Percentiles rank a stretch among this genome's conserved stretches.
phyloP scores from a whole-genome alignment of 2,888 invertebrate species.

The Nomada hirtipes region DNA sequence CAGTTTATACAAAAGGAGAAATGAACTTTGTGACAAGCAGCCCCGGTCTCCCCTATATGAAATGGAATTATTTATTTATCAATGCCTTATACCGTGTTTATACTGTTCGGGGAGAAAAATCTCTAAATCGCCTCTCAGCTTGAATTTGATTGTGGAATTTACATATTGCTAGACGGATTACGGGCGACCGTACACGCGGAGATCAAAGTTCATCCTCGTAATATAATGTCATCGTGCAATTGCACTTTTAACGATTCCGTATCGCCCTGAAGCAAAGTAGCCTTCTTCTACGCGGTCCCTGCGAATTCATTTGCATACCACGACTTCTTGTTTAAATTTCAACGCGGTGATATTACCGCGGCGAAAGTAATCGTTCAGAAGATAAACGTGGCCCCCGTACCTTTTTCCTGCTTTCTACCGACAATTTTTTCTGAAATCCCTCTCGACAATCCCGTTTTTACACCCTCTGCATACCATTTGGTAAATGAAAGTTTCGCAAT shows the following conservation, averaged over 20 bases:
- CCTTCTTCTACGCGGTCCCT: not conserved
- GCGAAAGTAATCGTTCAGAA: constrained; percentile 31
- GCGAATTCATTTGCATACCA: constrained; percentile 3
- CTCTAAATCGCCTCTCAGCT: too few relatives aligned
- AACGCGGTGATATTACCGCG: not conserved
- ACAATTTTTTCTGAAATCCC: not conserved
- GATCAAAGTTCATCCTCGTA: constrained; percentile 23
- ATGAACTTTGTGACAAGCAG: too few relatives aligned
- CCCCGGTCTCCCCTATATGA: too few relatives aligned
- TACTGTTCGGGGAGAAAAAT: too few relatives aligned
- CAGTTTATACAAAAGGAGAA: too few relatives aligned
- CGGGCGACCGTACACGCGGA: too few relatives aligned
- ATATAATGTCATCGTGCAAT: not conserved
- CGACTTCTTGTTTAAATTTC: not conserved
- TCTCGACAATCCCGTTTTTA: not conserved
- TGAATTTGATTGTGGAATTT: too few relatives aligned
- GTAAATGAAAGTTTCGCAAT: not conserved
- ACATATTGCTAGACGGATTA: not conserved
- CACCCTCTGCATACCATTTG: not conserved
- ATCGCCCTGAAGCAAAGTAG: not conserved
- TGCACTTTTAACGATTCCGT: constrained; percentile 17
- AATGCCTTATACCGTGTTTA: too few relatives aligned
- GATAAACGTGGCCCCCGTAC: constrained; percentile 8
- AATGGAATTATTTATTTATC: too few relatives aligned
- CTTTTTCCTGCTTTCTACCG: constrained; percentile 30